Conservation (phyloP, 2,113 vertebrate species). For the Talpa occidentalis region DNA sequence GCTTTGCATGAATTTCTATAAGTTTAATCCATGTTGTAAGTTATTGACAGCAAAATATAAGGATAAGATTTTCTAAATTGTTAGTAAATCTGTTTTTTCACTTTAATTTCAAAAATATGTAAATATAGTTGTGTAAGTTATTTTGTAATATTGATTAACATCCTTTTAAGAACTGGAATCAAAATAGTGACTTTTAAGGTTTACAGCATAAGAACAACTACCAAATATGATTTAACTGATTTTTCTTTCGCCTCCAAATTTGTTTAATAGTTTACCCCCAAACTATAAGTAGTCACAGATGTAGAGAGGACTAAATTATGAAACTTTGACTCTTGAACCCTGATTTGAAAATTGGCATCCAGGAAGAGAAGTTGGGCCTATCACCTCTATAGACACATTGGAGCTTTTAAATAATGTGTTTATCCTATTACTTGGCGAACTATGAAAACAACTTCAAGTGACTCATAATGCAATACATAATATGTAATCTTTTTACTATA, state of each 20-base stretch:
- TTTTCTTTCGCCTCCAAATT: background rate
- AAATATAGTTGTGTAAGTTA: background rate
- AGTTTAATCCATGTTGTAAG: background rate
- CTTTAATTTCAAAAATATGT: constrained; percentile 26
- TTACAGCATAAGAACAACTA: background rate
- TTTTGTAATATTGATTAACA: background rate
- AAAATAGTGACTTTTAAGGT: background rate
- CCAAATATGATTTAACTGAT: constrained; percentile 6
- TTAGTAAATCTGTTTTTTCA: background rate
- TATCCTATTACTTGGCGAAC: constrained; percentile 1
- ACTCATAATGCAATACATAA: background rate
- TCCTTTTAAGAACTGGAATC: constrained; percentile 19
- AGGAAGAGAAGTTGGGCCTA: background rate
- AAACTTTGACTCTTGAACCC: background rate
- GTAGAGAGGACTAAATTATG: background rate
- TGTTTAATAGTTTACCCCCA: background rate
- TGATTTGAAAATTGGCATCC: background rate
- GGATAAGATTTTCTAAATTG: background rate
- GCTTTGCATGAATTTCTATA: background rate
- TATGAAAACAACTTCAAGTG: background rate
- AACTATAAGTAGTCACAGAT: background rate
- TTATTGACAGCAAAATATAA: background rate
- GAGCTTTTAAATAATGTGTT: background rate
- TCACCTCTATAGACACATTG: background rate
- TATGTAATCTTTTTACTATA: background rate